Percentiles rank a stretch among this genome's conserved stretches.
Evolutionary conservation across 1,140 invertebrate species (phyloP).

Genomic region (Solenopsis invicta): DNA sequence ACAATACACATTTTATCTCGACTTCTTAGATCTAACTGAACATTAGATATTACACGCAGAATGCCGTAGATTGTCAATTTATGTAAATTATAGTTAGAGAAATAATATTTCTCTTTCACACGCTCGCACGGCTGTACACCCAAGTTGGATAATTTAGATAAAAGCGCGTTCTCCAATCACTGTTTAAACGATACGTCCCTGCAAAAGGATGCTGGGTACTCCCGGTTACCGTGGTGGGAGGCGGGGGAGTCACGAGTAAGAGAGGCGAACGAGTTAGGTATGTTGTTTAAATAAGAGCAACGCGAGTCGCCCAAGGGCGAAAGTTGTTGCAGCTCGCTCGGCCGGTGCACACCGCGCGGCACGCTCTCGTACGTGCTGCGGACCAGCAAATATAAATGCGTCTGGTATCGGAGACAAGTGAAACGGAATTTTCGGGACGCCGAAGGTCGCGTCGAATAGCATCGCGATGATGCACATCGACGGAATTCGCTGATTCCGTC

Average conservation of each 20-base stretch:
- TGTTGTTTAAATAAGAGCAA: slow-evolving; percentile 86
- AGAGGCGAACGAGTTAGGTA: slow-evolving; percentile 84
- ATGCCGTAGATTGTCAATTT: too few species aligned
- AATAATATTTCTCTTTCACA: not conserved
- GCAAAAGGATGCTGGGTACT: slow-evolving; percentile 78
- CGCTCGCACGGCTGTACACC: not conserved
- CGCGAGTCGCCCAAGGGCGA: slow-evolving; percentile 84
- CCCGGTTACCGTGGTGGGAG: slow-evolving; percentile 76
- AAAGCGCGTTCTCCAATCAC: slow-evolving; percentile 16
- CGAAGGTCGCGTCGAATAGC: slow-evolving; percentile 39
- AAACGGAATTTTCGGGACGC: slow-evolving; percentile 75
- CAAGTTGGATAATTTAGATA: not conserved
- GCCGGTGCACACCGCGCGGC: slow-evolving; percentile 70
- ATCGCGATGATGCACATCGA: slow-evolving; percentile 17
- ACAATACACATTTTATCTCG: not conserved
- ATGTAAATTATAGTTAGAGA: not conserved
- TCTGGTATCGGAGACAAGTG: slow-evolving; percentile 78
- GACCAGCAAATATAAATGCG: slow-evolving; percentile 74
- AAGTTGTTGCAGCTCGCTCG: slow-evolving; percentile 81
- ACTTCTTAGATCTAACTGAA: not conserved
- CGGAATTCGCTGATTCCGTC: not conserved
- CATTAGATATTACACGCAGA: too few species aligned
- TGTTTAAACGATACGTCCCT: slow-evolving; percentile 72
- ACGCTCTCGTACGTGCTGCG: slow-evolving; percentile 70
- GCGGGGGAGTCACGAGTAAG: slow-evolving; percentile 83